Base-by-base conservation (phyloP, 2,797 vertebrate species). In the Hypotaenidia okinawae region DNA sequence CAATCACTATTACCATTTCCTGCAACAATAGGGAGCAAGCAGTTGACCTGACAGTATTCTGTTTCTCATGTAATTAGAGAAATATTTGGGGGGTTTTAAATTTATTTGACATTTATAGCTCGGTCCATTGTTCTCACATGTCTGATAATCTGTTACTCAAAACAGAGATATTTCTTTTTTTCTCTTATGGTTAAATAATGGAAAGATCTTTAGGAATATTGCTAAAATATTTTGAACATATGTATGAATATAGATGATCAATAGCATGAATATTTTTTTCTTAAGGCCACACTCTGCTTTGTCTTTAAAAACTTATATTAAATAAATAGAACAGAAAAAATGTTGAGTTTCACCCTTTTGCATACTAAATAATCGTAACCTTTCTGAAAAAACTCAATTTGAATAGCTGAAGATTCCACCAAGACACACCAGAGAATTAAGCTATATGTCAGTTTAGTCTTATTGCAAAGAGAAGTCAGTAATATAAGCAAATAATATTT, bases 321-420 rank as follows among this genome's bases (percentile, higher is more conserved):
- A 85, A 70, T n/a, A 68, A 87, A 55, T 28, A 72, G 3, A 88
- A 55, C 3, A 7, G 5, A 7, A 18, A 47, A 30, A 49, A 8
- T 27, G 18, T 0, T 3, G 4, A 13, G 1, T 2, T 52, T 43
- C 4, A 15, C 19, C 7, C 2, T 58, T 64, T 79, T 43, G 1
- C 18, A 41, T 41, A 32, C 3, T 28, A 30, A 28, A 11, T 37
- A 64, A 25, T 11, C 51, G 7, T 17, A 92, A 67, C 7, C 1
- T 55, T 67, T 84, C n/a, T 84, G 27, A 8, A 16, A 93, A 19
- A 49, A 47, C 16, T 51, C 41, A 41, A 51, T 62, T 82, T 78
- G 13, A 8, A n/a, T 18, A 83, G 32, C 15, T 51, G 25, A 52
- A 51, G 41, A 35, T 11, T 61, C 24, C 3, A 75, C 13, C 2